Conservation (phyloP, 1,140 invertebrate species). For the Uloborus diversus region DNA sequence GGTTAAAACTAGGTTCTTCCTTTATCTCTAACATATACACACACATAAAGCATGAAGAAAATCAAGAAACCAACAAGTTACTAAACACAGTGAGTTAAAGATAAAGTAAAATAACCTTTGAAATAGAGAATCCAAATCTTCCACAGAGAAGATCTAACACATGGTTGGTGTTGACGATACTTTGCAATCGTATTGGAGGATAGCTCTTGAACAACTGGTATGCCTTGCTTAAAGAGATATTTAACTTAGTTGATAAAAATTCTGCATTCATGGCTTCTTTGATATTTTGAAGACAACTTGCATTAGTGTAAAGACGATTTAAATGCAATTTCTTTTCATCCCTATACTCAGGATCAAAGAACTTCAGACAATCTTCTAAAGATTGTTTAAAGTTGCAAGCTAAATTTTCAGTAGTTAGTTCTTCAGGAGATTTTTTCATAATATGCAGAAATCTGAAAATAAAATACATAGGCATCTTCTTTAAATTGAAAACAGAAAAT, state of each 20-base stretch:
- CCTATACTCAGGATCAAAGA: neutral
- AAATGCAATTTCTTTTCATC: neutral
- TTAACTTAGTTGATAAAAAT: slow-evolving; percentile 3
- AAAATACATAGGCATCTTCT: too few species aligned
- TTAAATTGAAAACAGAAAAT: too few species aligned
- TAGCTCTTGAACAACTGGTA: slow-evolving; percentile 5
- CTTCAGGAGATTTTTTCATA: slow-evolving; percentile 8
- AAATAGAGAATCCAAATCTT: neutral
- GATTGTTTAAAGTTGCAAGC: neutral
- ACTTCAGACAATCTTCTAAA: neutral
- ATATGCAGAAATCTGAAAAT: slow-evolving; percentile 12
- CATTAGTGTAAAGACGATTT: neutral
- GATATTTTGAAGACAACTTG: neutral
- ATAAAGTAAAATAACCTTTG: slow-evolving; percentile 8
- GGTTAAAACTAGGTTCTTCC: too few species aligned
- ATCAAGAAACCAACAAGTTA: too few species aligned
- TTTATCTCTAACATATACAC: too few species aligned
- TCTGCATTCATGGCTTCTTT: slow-evolving; percentile 38
- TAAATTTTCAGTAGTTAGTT: neutral
- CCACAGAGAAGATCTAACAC: slow-evolving; percentile 11
- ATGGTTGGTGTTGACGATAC: slow-evolving; percentile 4
- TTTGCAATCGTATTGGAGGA: slow-evolving; percentile 10
- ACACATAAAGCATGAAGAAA: too few species aligned
- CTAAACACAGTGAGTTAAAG: too few species aligned
- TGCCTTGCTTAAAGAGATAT: neutral